Conservation (phyloP, 2,113 vertebrate genomes). For the Myotis yumanensis region DNA sequence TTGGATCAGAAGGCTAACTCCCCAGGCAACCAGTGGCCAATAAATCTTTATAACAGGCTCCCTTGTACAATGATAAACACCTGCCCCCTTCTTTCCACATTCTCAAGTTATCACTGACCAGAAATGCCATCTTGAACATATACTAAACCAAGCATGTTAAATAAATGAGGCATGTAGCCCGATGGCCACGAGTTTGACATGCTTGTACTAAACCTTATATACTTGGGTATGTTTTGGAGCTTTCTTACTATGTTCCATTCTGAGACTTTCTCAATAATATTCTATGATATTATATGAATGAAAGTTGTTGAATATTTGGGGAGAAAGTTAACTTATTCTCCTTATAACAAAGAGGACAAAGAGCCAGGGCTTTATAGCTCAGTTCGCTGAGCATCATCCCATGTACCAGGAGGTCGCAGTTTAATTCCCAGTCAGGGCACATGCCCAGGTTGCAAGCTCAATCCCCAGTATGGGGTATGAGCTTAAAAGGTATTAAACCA, state of each 20-base stretch:
- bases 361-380: too few species aligned
- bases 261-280: not conserved
- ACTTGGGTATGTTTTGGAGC: not conserved
- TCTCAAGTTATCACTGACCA: not conserved
- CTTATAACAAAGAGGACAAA: not conserved
- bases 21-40: not conserved
- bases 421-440: too few species aligned
- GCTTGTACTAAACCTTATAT: not conserved
- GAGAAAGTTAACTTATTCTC: not conserved
- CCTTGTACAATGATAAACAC: not conserved
- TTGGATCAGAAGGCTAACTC: not conserved
- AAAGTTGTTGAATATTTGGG: not conserved
- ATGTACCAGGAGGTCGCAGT: too few species aligned
- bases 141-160: too few species aligned
- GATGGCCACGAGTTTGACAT: too few species aligned
- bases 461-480: too few species aligned
- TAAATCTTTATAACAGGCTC: not conserved
- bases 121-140: not conserved
- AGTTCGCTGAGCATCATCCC: too few species aligned
- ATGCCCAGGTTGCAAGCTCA: too few species aligned
- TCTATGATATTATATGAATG: not conserved
- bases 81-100: not conserved
- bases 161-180: too few species aligned
- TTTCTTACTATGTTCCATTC: not conserved
- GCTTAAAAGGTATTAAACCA: too few species aligned